A percentile compares a stretch with the other conserved stretches of the same genome.
phyloP scores from a whole-genome alignment of 2,888 invertebrate species.

The Nephrotoma appendiculata region DNA sequence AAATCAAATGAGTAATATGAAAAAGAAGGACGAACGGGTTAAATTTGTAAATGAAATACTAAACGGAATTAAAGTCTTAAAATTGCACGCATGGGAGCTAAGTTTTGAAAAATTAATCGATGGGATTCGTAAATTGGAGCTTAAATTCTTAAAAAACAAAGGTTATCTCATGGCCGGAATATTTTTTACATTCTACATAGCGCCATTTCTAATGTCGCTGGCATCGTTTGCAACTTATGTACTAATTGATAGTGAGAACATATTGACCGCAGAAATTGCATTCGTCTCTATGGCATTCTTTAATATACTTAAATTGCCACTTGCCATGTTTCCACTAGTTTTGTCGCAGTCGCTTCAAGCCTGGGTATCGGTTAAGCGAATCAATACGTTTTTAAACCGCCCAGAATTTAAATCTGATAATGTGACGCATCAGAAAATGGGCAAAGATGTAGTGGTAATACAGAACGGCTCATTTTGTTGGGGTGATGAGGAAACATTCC shows the following conservation, averaged over 20 bases:
- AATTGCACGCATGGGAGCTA: conserved; percentile 46
- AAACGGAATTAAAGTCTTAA: conserved; percentile 42
- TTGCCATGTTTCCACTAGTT: conserved; percentile 36
- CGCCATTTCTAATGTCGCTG: conserved; percentile 41
- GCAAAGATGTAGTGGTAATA: conserved; percentile 16
- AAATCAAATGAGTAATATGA: conserved; percentile 37
- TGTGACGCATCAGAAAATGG: conserved; percentile 24
- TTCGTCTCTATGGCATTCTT: conserved; percentile 42
- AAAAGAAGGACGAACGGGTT: conserved; percentile 38
- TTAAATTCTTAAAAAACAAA: conserved; percentile 37
- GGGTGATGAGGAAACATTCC: conserved; percentile 18
- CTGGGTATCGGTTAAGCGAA: conserved; percentile 38
- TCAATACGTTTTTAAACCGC: conserved; percentile 38
- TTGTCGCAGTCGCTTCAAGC: conserved; percentile 21
- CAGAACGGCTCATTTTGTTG: conserved; percentile 38
- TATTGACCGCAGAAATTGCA: conserved; percentile 35
- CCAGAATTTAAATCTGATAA: conserved; percentile 36
- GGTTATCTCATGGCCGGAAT: conserved; percentile 38
- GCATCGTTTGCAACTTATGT: conserved; percentile 30
- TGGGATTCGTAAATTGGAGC: conserved; percentile 39
- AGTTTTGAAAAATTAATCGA: conserved; percentile 42
- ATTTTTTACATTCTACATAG: conserved; percentile 43
- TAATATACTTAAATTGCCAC: conserved; percentile 40
- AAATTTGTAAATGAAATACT: conserved; percentile 42
- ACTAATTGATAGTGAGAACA: conserved; percentile 27